Conservation (phyloP, 2,797 vertebrate species). For the Myotis planiceps region DNA sequence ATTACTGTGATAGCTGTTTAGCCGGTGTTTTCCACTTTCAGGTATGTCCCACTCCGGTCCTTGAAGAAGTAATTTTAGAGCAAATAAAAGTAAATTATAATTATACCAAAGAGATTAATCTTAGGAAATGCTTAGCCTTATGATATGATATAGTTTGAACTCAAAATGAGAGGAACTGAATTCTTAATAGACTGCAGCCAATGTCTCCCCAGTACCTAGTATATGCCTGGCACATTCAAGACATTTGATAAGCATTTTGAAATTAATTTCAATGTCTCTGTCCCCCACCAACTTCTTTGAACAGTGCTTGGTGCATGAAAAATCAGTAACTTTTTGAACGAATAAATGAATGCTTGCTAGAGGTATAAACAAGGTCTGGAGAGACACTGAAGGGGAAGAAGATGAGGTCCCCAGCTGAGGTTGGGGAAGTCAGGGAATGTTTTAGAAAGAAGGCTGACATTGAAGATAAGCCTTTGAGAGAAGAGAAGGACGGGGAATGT, state of each 20-base stretch:
- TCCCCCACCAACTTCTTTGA: neutral
- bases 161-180: neutral
- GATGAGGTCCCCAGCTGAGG: neutral
- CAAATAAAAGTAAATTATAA: slow-evolving; percentile 19
- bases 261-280: neutral
- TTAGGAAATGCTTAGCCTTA: neutral
- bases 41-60: neutral
- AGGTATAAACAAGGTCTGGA: neutral
- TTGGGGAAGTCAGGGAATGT: neutral
- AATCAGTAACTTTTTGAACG: neutral
- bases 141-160: neutral
- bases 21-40: neutral
- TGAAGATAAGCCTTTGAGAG: neutral
- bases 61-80: slow-evolving; percentile 36
- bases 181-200: neutral
- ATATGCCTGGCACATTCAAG: neutral
- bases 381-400: neutral
- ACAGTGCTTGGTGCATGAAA: neutral
- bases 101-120: neutral
- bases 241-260: neutral
- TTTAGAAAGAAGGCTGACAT: neutral
- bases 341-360: neutral
- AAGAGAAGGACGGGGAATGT: neutral
- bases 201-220: neutral
- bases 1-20: neutral